phyloP scores from a whole-genome alignment of 2,113 vertebrate species.

The Menidia beryllina region DNA sequence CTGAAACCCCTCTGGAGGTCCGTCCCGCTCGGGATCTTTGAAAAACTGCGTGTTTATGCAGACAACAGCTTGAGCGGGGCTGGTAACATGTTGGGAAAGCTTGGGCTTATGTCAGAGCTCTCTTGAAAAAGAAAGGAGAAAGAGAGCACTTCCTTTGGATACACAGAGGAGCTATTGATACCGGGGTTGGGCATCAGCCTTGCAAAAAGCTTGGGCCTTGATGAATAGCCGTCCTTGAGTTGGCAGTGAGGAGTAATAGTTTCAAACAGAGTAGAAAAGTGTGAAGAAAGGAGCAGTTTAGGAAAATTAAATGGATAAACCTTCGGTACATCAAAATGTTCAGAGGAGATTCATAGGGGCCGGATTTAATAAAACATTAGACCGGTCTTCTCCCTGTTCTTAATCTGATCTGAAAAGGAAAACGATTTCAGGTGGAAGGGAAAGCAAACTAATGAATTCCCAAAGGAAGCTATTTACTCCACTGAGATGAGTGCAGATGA shows the following conservation, averaged over 20 bases:
- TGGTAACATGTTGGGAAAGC: slow-evolving; percentile 26
- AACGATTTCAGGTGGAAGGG: slow-evolving; percentile 67
- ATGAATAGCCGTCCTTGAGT: slow-evolving; percentile 64
- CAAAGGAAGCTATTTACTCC: slow-evolving; percentile 72
- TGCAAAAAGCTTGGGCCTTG: slow-evolving; percentile 66
- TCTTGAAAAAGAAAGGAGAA: slow-evolving; percentile 27
- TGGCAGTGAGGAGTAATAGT: slow-evolving; percentile 41
- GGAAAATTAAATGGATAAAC: slow-evolving; percentile 39
- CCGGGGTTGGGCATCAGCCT: slow-evolving; percentile 59
- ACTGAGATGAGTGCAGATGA: slow-evolving; percentile 67
- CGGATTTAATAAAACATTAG: slow-evolving; percentile 62
- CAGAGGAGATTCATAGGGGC: slow-evolving; percentile 51
- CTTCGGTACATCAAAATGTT: slow-evolving; percentile 51
- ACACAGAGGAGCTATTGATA: slow-evolving; percentile 75
- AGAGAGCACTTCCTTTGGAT: slow-evolving; percentile 40
- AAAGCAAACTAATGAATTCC: slow-evolving; percentile 76
- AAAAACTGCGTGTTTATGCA: slow-evolving; percentile 18
- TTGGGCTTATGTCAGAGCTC: slow-evolving; percentile 19
- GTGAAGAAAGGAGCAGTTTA: slow-evolving; percentile 46
- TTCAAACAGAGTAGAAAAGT: slow-evolving; percentile 46
- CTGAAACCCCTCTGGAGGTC: slow-evolving; percentile 23
- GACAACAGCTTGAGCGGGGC: slow-evolving; percentile 29
- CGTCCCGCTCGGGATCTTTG: slow-evolving; percentile 1
- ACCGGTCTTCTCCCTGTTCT: slow-evolving; percentile 42
- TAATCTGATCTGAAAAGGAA: slow-evolving; percentile 70